Base-by-base conservation (phyloP, 2,113 vertebrate species). In the Emydura subglobosa region DNA sequence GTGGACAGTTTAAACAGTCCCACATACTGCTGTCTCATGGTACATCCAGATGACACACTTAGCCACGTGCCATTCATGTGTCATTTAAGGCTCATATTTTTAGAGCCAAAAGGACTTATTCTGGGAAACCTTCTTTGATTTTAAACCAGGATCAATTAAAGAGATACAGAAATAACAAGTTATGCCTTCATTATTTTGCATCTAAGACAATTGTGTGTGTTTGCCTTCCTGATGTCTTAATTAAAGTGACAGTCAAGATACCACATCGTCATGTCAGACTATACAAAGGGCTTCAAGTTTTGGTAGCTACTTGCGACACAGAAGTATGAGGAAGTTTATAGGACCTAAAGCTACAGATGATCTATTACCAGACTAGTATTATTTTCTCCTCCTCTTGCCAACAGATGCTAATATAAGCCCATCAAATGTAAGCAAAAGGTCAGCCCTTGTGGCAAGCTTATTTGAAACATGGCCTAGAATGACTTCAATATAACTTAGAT, bases 381-480 rank as follows among this genome's bases (percentile, higher is more conserved):
- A 76, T 76, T 44, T 44, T 76, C 12, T 22, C 39, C 6, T 13
- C 10, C 39, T 76, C 39, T 42, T 76, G 21, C 39, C 72, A 5
- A 27, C 39, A 74, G 39, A 11, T 44, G 10, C 11, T n/a, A 10
- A 6, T 11, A 61, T 83, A 72, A 92, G 59, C 91, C 86, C 88
- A 93, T 88, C 93, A 95, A 87, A 96, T 96, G 95, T 74, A 96
- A 95, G 74, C 81, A 55, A 94, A 96, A 94, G 96, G 96, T 96
- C 96, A 97, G 87, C 68, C 22, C 29, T 17, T 0, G 92, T 94
- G 76, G 82, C 1, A 54, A 82, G 94, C 93, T 91, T 93, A 96
- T 93, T 88, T 91, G 91, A 89, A 92, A 90, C 31, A 82, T 87
- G 96, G 94, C 97, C 96, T 90, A 57, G 90, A 86, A 76, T 94